Evolutionary conservation across 2,113 vertebrate species (phyloP).

Genomic region (Dendrocopos noguchii): DNA sequence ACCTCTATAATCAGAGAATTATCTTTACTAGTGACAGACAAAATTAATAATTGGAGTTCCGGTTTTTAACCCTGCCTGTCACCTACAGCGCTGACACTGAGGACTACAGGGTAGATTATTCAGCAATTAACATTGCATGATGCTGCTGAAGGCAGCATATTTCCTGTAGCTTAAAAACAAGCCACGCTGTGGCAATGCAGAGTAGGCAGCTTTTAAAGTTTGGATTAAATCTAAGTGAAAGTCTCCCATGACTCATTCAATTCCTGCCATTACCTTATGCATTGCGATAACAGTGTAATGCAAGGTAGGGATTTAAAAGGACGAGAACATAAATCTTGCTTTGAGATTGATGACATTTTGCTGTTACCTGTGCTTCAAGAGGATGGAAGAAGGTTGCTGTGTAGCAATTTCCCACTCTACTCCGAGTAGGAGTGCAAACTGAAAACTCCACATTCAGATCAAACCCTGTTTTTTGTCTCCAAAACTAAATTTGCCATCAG

Average conservation of each 20-base stretch:
- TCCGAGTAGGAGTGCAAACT: neutral
- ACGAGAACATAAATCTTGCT: constrained; percentile 41
- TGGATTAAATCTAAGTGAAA: constrained; percentile 27
- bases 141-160: constrained; percentile 16
- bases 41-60: neutral
- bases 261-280: constrained; percentile 24
- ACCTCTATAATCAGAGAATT: constrained; percentile 5
- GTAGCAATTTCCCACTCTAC: neutral
- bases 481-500: neutral
- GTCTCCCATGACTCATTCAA: constrained; percentile 31
- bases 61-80: neutral
- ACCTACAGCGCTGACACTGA: neutral
- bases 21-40: neutral
- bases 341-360: constrained; percentile 26
- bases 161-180: constrained; percentile 25
- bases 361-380: neutral
- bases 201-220: constrained; percentile 41
- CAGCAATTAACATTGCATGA: constrained; percentile 14
- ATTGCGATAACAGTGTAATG: constrained; percentile 18
- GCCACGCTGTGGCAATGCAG: neutral
- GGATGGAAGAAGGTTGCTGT: neutral
- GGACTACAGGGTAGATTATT: neutral
- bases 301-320: constrained; percentile 42
- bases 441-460: neutral
- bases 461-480: neutral